Conservation (phyloP, 92 coral and sea anemone species). For the Phenganax subtilis region DNA sequence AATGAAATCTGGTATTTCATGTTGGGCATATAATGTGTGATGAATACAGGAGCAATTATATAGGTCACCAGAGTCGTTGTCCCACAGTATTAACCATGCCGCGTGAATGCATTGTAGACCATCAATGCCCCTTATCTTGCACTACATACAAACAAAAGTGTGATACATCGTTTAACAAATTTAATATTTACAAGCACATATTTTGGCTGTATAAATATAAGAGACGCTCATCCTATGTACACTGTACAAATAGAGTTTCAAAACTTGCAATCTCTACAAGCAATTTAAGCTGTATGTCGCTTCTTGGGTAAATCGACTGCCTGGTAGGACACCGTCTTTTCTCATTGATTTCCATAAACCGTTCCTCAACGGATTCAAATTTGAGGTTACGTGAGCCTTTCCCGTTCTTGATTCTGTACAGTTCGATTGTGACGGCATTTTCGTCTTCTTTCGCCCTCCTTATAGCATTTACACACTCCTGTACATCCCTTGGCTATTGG, state of each 20-base stretch:
- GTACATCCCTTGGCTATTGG: conserved; percentile 19
- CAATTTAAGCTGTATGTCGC: background rate
- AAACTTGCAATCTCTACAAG: background rate
- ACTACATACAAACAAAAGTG: conserved; percentile 15
- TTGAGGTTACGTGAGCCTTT: conserved; percentile 9
- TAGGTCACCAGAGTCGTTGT: conserved; percentile 39
- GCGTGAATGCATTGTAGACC: conserved; percentile 24
- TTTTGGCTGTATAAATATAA: conserved; percentile 28
- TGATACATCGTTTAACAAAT: conserved; percentile 25
- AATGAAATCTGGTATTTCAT: conserved; percentile 1
- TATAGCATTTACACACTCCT: conserved; percentile 34
- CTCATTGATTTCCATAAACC: background rate
- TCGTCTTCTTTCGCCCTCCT: background rate
- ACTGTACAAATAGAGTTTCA: conserved; percentile 29
- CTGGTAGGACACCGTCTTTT: background rate
- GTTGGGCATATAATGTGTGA: conserved; percentile 33
- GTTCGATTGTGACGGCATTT: conserved; percentile 4
- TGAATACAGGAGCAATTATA: conserved; percentile 32
- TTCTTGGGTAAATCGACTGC: background rate
- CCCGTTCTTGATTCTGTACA: conserved; percentile 34
- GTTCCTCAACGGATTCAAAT: conserved; percentile 3
- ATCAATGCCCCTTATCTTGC: conserved; percentile 8
- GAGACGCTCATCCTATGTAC: conserved; percentile 31
- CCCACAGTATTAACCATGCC: conserved; percentile 11
- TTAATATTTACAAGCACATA: conserved; percentile 36